These are phyloP conservation scores for Spodoptera exigua DNA, from an alignment of 2,888 invertebrate genomes.

Conservation along the genomic window DNA sequence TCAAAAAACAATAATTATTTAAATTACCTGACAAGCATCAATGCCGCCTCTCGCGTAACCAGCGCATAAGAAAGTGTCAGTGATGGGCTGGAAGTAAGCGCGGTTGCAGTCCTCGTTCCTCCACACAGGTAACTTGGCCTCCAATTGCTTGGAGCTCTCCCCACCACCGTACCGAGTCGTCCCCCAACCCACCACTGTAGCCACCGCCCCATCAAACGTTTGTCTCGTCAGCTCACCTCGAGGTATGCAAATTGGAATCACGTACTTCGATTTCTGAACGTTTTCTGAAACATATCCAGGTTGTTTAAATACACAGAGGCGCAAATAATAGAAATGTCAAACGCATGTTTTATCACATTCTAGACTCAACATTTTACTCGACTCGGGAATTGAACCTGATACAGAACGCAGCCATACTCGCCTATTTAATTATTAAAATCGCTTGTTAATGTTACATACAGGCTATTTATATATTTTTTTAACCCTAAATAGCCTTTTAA, in stretches of 20 bases:
- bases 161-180: constrained; percentile 96
- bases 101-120: constrained; percentile 96
- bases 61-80: constrained; percentile 96
- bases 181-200: constrained; percentile 98
- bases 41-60: constrained; percentile 96
- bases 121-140: constrained; percentile 96
- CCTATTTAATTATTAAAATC: no score
- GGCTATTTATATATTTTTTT: no score
- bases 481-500: no score
- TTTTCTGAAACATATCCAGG: constrained; percentile 82
- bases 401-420: no score
- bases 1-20: no score
- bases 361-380: no score
- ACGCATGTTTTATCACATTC: no score
- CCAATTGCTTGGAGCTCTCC: constrained; percentile 95
- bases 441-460: no score
- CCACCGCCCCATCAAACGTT: constrained; percentile 92
- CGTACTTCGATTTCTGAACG: constrained; percentile 94
- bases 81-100: constrained; percentile 97
- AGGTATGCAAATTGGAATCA: constrained; percentile 96
- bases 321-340: no score
- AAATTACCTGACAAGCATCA: constrained; percentile 97
- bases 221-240: constrained; percentile 85
- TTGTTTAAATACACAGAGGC: no score
- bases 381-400: no score